phyloP scores from a whole-genome alignment of 2,888 invertebrate genomes.

The Thysanoteuthis rhombus region DNA sequence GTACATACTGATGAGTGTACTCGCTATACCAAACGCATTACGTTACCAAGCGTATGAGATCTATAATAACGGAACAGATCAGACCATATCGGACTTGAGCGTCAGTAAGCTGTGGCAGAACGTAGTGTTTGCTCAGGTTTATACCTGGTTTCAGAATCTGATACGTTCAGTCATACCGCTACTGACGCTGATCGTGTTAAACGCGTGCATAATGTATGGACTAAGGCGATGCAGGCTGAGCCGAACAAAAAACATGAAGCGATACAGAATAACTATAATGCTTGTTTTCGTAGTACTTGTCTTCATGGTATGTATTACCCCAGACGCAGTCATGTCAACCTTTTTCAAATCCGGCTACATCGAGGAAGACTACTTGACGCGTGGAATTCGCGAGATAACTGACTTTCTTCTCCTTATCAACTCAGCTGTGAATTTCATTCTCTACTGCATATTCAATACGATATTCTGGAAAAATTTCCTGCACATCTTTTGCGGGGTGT shows the following conservation, averaged over 20 bases:
- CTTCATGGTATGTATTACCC: slow-evolving; percentile 65
- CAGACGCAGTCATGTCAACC: slow-evolving; percentile 66
- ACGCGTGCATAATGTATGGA: slow-evolving; percentile 61
- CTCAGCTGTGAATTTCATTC: slow-evolving; percentile 63
- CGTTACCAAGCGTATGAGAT: slow-evolving; percentile 50
- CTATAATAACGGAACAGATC: slow-evolving; percentile 36
- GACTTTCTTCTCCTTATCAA: slow-evolving; percentile 64
- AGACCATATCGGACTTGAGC: slow-evolving; percentile 47
- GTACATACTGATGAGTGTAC: slow-evolving; percentile 57
- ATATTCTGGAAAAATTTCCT: slow-evolving; percentile 54
- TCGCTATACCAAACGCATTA: slow-evolving; percentile 61
- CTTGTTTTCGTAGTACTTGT: slow-evolving; percentile 63
- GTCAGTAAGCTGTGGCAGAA: slow-evolving; percentile 60
- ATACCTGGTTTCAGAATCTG: slow-evolving; percentile 62
- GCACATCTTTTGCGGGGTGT: background rate
- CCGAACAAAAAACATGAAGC: slow-evolving; percentile 49
- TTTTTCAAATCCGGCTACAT: slow-evolving; percentile 64
- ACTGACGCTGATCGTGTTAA: slow-evolving; percentile 58
- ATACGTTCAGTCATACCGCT: slow-evolving; percentile 64
- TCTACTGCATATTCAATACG: slow-evolving; percentile 65
- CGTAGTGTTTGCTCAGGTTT: slow-evolving; percentile 51
- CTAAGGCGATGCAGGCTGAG: slow-evolving; percentile 53
- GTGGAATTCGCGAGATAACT: slow-evolving; percentile 64
- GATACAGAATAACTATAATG: slow-evolving; percentile 64
- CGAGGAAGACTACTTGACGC: slow-evolving; percentile 59